Conservation (phyloP, 2,888 invertebrate species). For the Dioctria linearis region DNA sequence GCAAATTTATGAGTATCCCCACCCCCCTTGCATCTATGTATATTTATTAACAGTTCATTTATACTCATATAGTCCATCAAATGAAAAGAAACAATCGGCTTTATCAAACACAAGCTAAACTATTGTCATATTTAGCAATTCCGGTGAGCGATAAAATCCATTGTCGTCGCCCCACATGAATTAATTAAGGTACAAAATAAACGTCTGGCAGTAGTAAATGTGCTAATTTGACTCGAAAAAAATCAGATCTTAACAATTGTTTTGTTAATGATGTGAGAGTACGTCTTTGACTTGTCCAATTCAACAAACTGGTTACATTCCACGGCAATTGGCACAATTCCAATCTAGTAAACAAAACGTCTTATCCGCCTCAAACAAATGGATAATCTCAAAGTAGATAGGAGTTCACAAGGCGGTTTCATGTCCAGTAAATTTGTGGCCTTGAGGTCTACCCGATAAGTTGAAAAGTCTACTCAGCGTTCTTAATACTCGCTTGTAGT, state of each 20-base stretch:
- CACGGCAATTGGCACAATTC: conserved; percentile 12
- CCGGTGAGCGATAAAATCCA: background rate
- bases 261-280: conserved; percentile 22
- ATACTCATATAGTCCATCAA: no score
- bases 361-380: conserved; percentile 41
- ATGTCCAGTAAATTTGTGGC: conserved; percentile 23
- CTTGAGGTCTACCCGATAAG: conserved; percentile 23
- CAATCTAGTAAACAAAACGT: conserved; percentile 40
- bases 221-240: conserved; percentile 14
- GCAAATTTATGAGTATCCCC: no score
- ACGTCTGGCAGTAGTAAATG: conserved; percentile 5
- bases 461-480: conserved; percentile 25
- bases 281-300: background rate
- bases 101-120: no score
- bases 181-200: conserved; percentile 25
- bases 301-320: conserved; percentile 12
- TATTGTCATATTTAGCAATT: no score
- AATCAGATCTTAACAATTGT: conserved; percentile 43
- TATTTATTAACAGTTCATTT: no score
- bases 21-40: no score
- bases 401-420: conserved; percentile 33
- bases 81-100: no score
- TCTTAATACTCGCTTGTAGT: conserved; percentile 9
- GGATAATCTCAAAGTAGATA: conserved; percentile 27
- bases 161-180: conserved; percentile 20